phyloP scores from a whole-genome alignment of 1,140 invertebrate species.

The Steinernema feltiae region DNA sequence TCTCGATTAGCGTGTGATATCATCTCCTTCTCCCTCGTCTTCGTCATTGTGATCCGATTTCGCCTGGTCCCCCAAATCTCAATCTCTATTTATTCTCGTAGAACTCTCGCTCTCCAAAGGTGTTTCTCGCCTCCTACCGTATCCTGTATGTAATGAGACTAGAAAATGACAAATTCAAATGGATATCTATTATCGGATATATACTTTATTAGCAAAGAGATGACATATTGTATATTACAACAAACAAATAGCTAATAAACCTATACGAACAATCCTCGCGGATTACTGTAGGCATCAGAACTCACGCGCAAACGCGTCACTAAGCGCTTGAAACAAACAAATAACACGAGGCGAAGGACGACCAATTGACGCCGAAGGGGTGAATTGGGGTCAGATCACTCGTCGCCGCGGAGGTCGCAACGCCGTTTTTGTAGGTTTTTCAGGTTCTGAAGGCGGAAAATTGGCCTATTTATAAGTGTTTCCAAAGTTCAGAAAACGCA shows the following conservation, averaged over 20 bases:
- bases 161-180: conserved; percentile 15
- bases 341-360: no score
- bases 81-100: conserved; percentile 1
- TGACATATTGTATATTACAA: conserved; percentile 4
- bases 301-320: not conserved
- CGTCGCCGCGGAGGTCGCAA: no score
- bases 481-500: no score
- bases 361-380: no score
- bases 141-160: not conserved
- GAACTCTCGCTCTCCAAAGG: not conserved
- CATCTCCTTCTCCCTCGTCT: not conserved
- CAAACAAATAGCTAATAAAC: conserved; percentile 1
- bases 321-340: not conserved
- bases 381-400: no score
- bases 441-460: no score
- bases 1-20: conserved; percentile 1
- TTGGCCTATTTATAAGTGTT: no score
- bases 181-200: conserved; percentile 9
- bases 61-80: conserved; percentile 2
- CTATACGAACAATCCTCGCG: no score
- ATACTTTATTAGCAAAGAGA: conserved; percentile 12
- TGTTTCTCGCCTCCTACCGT: not conserved
- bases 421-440: no score
- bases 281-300: no score
- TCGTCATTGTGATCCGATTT: conserved; percentile 1